Conservation (phyloP, 2,888 invertebrate genomes). For the Punctoribates punctum region DNA sequence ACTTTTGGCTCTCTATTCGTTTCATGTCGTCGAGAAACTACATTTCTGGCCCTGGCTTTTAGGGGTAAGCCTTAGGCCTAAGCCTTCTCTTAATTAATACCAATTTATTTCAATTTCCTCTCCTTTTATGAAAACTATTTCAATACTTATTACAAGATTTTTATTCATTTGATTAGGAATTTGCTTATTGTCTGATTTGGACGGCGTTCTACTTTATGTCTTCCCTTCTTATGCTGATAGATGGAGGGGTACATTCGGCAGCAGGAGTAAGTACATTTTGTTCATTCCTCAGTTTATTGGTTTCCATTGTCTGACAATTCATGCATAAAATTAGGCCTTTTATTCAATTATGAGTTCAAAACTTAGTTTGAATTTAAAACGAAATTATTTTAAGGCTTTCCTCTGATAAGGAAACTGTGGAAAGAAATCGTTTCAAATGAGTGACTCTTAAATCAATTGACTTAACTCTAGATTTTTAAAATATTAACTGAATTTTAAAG, state of each 20-base stretch:
- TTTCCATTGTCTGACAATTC: no score
- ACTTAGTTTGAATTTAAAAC: no score
- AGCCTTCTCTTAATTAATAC: background rate
- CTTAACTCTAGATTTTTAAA: no score
- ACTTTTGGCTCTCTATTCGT: slow-evolving; percentile 71
- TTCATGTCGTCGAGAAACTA: slow-evolving; percentile 79
- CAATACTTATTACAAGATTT: background rate
- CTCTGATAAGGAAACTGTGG: no score
- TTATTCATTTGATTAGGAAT: slow-evolving; percentile 59
- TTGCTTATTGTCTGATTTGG: slow-evolving; percentile 70
- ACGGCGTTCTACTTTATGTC: slow-evolving; percentile 71
- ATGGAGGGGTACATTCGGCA: slow-evolving; percentile 62
- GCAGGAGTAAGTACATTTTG: slow-evolving; percentile 65
- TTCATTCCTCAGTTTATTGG: background rate
- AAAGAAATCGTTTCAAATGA: no score
- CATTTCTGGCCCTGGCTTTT: slow-evolving; percentile 81
- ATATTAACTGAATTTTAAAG: no score
- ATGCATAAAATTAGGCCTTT: no score
- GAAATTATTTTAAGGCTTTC: no score
- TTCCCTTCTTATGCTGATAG: slow-evolving; percentile 63
- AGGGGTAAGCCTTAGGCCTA: slow-evolving; percentile 59
- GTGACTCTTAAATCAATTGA: no score
- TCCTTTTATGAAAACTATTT: background rate
- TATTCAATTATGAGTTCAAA: no score
- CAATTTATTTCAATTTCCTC: background rate